Evolutionary conservation across 2,888 invertebrate genomes (phyloP).

Genomic region (Drosophila meridiana): DNA sequence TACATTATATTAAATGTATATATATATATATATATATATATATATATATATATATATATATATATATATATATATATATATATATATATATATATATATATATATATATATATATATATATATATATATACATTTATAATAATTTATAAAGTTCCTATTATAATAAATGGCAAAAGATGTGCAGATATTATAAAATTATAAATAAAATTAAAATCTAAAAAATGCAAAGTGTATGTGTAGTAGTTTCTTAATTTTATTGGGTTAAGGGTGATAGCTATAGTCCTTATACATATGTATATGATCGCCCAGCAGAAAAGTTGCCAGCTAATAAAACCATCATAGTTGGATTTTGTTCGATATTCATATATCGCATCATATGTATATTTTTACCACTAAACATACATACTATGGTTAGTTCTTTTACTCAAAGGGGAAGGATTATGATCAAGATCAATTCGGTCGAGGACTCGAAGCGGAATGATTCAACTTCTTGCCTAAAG

Average conservation of each 20-base stretch:
- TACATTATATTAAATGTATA: slow-evolving; percentile 25
- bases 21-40: background rate
- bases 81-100: slow-evolving; percentile 5
- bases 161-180: slow-evolving; percentile 69
- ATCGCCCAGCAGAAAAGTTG: too few species aligned
- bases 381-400: too few species aligned
- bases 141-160: slow-evolving; percentile 69
- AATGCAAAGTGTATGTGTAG: slow-evolving; percentile 20
- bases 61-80: slow-evolving; percentile 2
- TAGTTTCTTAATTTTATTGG: background rate
- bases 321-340: too few species aligned
- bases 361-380: too few species aligned
- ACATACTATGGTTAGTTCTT: too few species aligned
- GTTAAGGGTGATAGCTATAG: background rate
- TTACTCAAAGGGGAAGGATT: too few species aligned
- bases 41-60: slow-evolving; percentile 9
- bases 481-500: too few species aligned
- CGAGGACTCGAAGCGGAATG: too few species aligned
- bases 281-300: too few species aligned
- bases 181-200: slow-evolving; percentile 75
- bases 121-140: slow-evolving; percentile 37
- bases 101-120: slow-evolving; percentile 24
- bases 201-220: slow-evolving; percentile 52
- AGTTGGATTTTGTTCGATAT: too few species aligned
- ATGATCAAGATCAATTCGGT: too few species aligned